phyloP scores from a whole-genome alignment of 2,797 vertebrate species.

The Xenentodon cancila region DNA sequence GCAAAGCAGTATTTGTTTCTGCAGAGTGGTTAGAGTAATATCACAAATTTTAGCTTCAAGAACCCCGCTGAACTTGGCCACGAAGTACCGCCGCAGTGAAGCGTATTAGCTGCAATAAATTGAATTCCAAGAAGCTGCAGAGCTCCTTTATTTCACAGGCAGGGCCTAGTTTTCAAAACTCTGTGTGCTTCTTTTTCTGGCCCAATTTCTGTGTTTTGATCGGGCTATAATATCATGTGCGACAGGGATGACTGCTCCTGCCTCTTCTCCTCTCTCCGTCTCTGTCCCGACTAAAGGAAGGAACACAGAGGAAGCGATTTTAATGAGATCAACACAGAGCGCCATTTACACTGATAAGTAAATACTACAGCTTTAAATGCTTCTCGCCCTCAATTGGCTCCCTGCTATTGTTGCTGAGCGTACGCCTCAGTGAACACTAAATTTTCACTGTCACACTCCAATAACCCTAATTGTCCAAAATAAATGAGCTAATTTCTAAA shows the following conservation, averaged over 20 bases:
- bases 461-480: slow-evolving; percentile 99
- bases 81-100: slow-evolving; percentile 18
- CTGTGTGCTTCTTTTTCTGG: slow-evolving; percentile 8
- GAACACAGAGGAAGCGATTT: slow-evolving; percentile 85
- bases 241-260: slow-evolving; percentile 82
- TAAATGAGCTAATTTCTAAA: slow-evolving; percentile 99
- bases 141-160: slow-evolving; percentile 47
- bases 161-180: slow-evolving; percentile 42
- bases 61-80: slow-evolving; percentile 37
- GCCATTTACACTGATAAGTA: slow-evolving; percentile 94
- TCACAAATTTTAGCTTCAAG: slow-evolving; percentile 37
- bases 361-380: slow-evolving; percentile 95
- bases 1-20: slow-evolving; percentile 13
- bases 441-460: slow-evolving; percentile 99
- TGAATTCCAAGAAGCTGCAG: slow-evolving; percentile 45
- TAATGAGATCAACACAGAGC: slow-evolving; percentile 91
- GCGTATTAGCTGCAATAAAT: slow-evolving; percentile 36
- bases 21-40: slow-evolving; percentile 8
- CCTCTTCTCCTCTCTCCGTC: slow-evolving; percentile 42
- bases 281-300: slow-evolving; percentile 65
- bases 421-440: slow-evolving; percentile 89
- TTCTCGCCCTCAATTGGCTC: slow-evolving; percentile 88
- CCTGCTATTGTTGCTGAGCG: slow-evolving; percentile 86
- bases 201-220: slow-evolving; percentile 54
- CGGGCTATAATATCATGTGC: slow-evolving; percentile 85